A percentile compares a stretch with the other conserved stretches of the same genome.
Conservation (phyloP, 2,797 vertebrate species). For the Picus viridis region DNA sequence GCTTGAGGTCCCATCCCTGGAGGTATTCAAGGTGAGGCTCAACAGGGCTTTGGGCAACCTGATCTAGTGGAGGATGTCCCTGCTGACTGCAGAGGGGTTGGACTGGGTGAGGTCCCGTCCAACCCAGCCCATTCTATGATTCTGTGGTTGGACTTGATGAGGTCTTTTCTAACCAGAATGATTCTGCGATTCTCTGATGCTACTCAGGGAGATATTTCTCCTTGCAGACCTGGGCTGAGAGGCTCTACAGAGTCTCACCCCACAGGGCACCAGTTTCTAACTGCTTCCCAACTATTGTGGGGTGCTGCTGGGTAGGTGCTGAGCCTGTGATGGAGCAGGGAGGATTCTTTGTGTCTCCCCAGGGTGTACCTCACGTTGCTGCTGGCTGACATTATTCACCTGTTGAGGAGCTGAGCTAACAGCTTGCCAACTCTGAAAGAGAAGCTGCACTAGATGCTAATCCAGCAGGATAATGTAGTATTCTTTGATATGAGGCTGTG, state of each 20-base stretch:
- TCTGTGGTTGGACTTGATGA: too few species aligned
- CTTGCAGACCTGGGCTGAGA: background rate
- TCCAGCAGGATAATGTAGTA: slow-evolving; percentile 18
- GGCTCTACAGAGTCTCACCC: background rate
- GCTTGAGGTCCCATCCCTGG: too few species aligned
- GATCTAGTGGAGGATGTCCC: too few species aligned
- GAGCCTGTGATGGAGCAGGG: background rate
- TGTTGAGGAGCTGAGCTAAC: background rate
- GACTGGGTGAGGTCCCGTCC: too few species aligned
- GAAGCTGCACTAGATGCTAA: slow-evolving; percentile 35
- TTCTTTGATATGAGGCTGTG: slow-evolving; percentile 56
- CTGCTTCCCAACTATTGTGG: background rate
- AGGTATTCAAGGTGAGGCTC: too few species aligned
- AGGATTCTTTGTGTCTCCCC: background rate
- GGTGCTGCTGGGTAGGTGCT: accelerated
- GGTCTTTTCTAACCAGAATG: too few species aligned
- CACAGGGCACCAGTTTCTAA: background rate
- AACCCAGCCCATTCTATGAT: too few species aligned
- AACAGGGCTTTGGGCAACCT: too few species aligned
- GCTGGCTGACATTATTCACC: background rate
- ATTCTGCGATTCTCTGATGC: too few species aligned
- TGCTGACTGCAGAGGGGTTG: too few species aligned
- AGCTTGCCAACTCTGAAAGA: slow-evolving; percentile 7
- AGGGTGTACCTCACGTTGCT: accelerated
- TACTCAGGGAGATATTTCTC: background rate